Evolutionary conservation across 1,140 invertebrate genomes (phyloP).

Genomic region (Macrostomum lignano): DNA sequence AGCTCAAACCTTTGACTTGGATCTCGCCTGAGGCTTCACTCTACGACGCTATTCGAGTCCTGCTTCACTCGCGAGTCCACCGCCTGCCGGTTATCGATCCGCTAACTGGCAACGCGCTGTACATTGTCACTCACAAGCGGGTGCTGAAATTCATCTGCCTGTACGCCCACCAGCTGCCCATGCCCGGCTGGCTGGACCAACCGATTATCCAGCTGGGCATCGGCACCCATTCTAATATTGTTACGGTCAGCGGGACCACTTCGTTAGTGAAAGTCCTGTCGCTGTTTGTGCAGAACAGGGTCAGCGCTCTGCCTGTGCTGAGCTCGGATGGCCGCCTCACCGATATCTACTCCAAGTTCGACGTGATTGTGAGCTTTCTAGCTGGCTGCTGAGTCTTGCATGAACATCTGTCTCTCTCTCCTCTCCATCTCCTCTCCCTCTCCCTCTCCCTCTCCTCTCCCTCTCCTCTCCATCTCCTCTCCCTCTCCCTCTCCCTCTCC

Average conservation of each 20-base stretch:
- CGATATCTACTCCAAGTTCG: conserved; percentile 97
- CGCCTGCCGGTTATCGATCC: conserved; percentile 72
- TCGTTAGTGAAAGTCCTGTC: conserved; percentile 74
- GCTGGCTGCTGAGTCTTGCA: too few species aligned
- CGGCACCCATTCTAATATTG: background rate
- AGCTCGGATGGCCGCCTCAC: conserved; percentile 51
- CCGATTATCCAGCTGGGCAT: background rate
- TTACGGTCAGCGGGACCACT: conserved; percentile 34
- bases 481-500: too few species aligned
- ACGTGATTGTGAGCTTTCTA: conserved; percentile 73
- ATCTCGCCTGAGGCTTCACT: conserved; percentile 31
- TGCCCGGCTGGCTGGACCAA: conserved; percentile 3
- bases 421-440: too few species aligned
- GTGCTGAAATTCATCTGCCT: conserved; percentile 89
- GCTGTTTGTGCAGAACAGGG: conserved; percentile 73
- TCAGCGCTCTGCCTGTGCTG: conserved; percentile 76
- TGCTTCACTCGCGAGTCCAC: conserved; percentile 48
- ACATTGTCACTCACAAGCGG: conserved; percentile 91
- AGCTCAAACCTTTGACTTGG: conserved; percentile 18
- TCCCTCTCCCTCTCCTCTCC: too few species aligned
- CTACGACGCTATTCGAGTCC: conserved; percentile 45
- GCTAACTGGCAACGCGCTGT: conserved; percentile 74
- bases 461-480: too few species aligned
- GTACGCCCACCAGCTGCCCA: conserved; percentile 18
- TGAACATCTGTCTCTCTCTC: too few species aligned